phyloP scores from a whole-genome alignment of 2,797 vertebrate species.

The Labeo calbasu region DNA sequence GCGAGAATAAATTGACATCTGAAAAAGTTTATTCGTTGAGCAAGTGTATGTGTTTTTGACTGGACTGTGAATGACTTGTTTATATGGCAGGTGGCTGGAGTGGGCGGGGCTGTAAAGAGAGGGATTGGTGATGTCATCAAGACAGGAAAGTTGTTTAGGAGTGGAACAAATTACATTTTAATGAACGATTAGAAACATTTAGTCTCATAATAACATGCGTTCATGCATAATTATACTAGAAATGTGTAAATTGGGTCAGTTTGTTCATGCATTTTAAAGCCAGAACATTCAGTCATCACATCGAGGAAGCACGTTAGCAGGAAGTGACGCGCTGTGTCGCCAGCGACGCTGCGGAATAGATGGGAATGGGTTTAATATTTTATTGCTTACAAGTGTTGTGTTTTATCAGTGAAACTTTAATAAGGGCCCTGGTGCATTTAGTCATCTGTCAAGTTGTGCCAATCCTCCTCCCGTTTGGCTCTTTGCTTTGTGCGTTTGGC shows the following conservation, averaged over 20 bases:
- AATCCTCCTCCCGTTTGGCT: slow-evolving; percentile 17
- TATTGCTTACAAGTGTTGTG: slow-evolving; percentile 46
- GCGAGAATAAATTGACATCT: background rate
- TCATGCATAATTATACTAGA: background rate
- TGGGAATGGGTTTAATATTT: slow-evolving; percentile 51
- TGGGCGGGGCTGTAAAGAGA: background rate
- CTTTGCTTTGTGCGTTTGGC: slow-evolving; percentile 28
- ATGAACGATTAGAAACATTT: background rate
- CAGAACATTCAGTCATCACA: slow-evolving; percentile 22
- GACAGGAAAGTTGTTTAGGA: background rate
- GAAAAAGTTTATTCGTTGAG: background rate
- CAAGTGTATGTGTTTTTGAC: too few species aligned
- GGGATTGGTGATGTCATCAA: background rate
- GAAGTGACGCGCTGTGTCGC: background rate
- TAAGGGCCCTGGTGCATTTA: slow-evolving; percentile 48
- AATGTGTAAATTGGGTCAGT: background rate
- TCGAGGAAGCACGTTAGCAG: background rate
- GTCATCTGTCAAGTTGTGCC: slow-evolving; percentile 34
- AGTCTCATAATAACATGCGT: background rate
- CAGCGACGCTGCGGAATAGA: background rate
- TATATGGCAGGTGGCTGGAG: background rate
- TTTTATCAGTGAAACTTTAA: slow-evolving; percentile 52
- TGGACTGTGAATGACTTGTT: background rate
- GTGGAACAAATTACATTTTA: background rate
- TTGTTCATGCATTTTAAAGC: background rate